These are phyloP conservation scores for Anoplophora glabripennis DNA, from an alignment of 1,140 invertebrate species.

Conservation along the genomic window DNA sequence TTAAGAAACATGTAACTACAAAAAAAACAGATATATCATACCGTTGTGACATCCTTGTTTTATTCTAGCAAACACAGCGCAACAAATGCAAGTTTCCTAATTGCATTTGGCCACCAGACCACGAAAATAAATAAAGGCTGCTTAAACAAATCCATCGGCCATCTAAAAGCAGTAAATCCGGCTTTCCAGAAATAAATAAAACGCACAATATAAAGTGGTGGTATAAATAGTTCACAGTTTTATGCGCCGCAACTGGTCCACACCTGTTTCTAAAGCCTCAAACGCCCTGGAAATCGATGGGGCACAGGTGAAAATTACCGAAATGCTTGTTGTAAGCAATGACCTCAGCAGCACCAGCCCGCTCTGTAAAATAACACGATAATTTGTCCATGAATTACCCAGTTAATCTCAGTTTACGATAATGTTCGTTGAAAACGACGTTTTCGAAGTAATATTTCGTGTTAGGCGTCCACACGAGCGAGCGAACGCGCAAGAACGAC, in stretches of 20 bases:
- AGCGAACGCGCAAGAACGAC: too few species aligned
- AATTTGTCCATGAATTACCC: slow-evolving; percentile 5
- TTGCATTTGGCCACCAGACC: too few species aligned
- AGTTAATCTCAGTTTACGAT: slow-evolving; percentile 10
- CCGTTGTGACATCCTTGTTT: too few species aligned
- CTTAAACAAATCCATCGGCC: too few species aligned
- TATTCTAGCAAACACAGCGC: too few species aligned
- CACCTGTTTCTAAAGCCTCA: slow-evolving; percentile 16
- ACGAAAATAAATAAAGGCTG: too few species aligned
- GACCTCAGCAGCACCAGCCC: neutral
- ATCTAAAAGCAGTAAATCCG: neutral
- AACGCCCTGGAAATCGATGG: slow-evolving; percentile 9
- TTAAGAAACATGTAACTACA: too few species aligned
- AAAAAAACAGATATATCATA: too few species aligned
- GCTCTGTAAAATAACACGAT: neutral
- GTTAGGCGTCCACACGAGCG: too few species aligned
- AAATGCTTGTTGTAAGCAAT: slow-evolving; percentile 3
- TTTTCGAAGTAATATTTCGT: neutral
- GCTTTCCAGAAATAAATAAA: slow-evolving; percentile 4
- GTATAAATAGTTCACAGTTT: slow-evolving; percentile 9
- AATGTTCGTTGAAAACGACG: neutral
- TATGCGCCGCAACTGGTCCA: slow-evolving; percentile 10
- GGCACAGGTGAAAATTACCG: slow-evolving; percentile 15
- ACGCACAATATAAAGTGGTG: neutral
- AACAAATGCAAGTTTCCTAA: too few species aligned